Evolutionary conservation across 1,140 invertebrate species (phyloP).

Genomic region (Sitobion miscanthi): DNA sequence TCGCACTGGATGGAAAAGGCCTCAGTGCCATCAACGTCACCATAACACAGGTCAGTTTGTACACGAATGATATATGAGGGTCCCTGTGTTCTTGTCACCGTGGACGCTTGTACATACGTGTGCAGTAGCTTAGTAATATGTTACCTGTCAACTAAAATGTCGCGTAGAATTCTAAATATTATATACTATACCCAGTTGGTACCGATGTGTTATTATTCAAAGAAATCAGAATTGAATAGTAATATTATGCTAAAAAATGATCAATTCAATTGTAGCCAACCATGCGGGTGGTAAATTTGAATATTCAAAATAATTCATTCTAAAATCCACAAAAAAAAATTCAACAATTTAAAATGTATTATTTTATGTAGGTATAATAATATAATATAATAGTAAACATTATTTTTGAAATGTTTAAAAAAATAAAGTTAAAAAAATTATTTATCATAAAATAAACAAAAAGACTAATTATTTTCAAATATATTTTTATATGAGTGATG

Average conservation of each 20-base stretch:
- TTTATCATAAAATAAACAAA: background rate
- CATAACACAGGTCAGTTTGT: slow-evolving; percentile 40
- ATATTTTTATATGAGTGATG: background rate
- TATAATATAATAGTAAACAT: background rate
- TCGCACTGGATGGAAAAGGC: slow-evolving; percentile 37
- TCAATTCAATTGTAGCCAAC: background rate
- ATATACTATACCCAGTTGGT: background rate
- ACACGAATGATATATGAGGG: background rate
- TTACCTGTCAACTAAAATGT: background rate
- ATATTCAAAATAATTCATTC: background rate
- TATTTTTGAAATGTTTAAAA: background rate
- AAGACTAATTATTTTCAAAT: background rate
- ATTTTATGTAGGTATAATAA: too few species aligned
- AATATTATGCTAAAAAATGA: background rate
- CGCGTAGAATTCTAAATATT: background rate
- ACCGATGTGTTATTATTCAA: background rate
- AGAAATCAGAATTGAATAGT: background rate
- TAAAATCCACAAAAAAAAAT: background rate
- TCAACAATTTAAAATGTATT: too few species aligned
- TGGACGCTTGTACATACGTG: background rate
- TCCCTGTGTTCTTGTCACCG: background rate
- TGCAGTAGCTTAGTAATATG: background rate
- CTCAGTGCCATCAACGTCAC: slow-evolving; percentile 37
- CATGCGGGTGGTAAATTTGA: background rate
- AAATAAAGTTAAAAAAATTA: background rate